These are phyloP conservation scores for Teleogryllus occipitalis DNA, from an alignment of 1,140 invertebrate species.

Conservation along the genomic window DNA sequence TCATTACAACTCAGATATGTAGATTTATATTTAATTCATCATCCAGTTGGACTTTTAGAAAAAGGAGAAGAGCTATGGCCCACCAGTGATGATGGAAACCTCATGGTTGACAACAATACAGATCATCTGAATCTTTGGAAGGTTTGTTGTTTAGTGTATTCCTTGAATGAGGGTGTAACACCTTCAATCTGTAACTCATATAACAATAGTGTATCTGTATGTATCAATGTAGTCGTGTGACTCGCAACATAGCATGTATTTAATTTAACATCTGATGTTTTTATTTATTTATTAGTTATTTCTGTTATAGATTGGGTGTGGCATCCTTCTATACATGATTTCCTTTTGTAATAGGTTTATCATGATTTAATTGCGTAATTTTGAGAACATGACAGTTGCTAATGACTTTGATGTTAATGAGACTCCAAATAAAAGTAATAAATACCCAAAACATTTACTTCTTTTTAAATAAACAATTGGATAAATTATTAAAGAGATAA, in stretches of 20 bases:
- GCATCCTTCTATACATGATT: no score
- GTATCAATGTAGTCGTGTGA: neutral
- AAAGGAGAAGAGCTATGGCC: conserved; percentile 26
- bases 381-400: no score
- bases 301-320: no score
- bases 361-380: no score
- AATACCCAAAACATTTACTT: no score
- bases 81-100: conserved; percentile 46
- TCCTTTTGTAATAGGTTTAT: no score
- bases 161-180: neutral
- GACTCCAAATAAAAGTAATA: no score
- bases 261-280: neutral
- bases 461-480: no score
- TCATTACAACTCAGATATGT: conserved; percentile 67
- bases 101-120: conserved; percentile 54
- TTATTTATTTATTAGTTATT: no score
- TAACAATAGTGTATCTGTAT: no score
- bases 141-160: conserved; percentile 38
- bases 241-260: neutral
- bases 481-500: no score
- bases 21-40: conserved; percentile 77
- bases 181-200: neutral
- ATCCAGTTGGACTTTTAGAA: conserved; percentile 58
- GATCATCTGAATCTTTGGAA: conserved; percentile 65
- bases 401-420: no score